Base-by-base conservation (phyloP, 2,888 invertebrate genomes). In the Mystacides longicornis region DNA sequence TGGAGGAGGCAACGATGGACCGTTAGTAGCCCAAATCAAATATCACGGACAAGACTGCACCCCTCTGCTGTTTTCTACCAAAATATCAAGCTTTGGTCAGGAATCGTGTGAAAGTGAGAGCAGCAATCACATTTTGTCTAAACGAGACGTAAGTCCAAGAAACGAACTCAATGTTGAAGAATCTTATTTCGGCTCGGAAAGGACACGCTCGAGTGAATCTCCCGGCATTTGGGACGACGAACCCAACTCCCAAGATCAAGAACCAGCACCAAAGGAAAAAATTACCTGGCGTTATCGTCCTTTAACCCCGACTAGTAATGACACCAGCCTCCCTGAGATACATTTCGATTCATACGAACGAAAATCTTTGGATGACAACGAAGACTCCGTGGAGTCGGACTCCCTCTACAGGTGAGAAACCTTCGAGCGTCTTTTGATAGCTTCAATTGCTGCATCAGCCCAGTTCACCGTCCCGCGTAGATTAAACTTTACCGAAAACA, bases 331-430 rank as follows among this genome's bases (percentile, higher is more conserved):
- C 58, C 74, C 75, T 50, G 74, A 75, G 65, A 75, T 78, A 65
- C 72, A 77, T 65, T 78, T 78, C 66, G 78, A 80, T 67, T 77
- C 81, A 60, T 78, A 73, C 65, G 81, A 81, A 52, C 66, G 67
- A 58, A 58, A 60, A 56, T 33, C 58, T 11, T 21, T n/a, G 27
- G 45, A 49, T 22, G 71, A 71, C 61, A 69, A 68, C 64, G 71
- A 67, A 64, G 67, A 66, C 23, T 56, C 64, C 23, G 59, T 66
- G 54, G 71, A 72, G 71, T 74, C 67, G 67, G 77, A 77, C 66
- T 75, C 77, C 56, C 76, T 71, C 65, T 68, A 77, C 71, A 77
- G 77, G 77, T 77, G 77, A 77, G 60, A 55, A 20, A 37, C 23
- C 21, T 37, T 5, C 19, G n/a, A 3, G 11, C 48, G 23, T 52